These are phyloP conservation scores for Aspidapion aeneum DNA, from an alignment of 2,888 invertebrate genomes.

Conservation along the genomic window DNA sequence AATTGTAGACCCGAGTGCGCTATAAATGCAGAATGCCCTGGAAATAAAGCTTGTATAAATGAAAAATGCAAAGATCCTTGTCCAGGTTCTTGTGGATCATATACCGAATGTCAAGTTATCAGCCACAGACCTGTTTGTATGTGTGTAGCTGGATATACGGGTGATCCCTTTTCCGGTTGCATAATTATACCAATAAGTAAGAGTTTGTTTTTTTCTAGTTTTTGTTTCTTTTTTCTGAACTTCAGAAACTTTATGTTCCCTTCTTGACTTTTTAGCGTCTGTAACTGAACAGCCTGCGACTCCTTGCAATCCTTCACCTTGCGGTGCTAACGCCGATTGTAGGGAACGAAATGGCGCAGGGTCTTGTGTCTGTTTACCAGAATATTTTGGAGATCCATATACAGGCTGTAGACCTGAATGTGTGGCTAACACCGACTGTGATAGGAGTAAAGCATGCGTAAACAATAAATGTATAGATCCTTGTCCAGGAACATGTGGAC, in stretches of 20 bases:
- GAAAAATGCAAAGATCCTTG: slow-evolving; percentile 78
- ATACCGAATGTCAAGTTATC: slow-evolving; percentile 70
- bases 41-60: slow-evolving; percentile 72
- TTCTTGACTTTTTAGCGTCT: slow-evolving; percentile 45
- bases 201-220: slow-evolving; percentile 32
- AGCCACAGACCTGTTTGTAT: slow-evolving; percentile 77
- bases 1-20: slow-evolving; percentile 65
- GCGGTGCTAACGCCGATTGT: slow-evolving; percentile 65
- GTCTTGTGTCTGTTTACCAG: slow-evolving; percentile 60
- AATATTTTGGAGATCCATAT: slow-evolving; percentile 63
- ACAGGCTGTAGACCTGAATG: slow-evolving; percentile 67
- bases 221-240: slow-evolving; percentile 12
- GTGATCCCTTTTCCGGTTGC: slow-evolving; percentile 63
- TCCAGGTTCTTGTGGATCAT: slow-evolving; percentile 70
- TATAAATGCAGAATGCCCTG: slow-evolving; percentile 70
- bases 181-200: slow-evolving; percentile 56
- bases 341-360: slow-evolving; percentile 61
- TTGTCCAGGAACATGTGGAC: slow-evolving; percentile 57
- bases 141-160: slow-evolving; percentile 67
- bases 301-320: slow-evolving; percentile 64
- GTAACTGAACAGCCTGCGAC: slow-evolving; percentile 48
- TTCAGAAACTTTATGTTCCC: slow-evolving; percentile 17
- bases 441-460: slow-evolving; percentile 59
- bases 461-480: slow-evolving; percentile 64
- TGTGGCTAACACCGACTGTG: slow-evolving; percentile 62